Conservation (phyloP, 2,113 vertebrate species). For the Psammodynastes pulverulentus region DNA sequence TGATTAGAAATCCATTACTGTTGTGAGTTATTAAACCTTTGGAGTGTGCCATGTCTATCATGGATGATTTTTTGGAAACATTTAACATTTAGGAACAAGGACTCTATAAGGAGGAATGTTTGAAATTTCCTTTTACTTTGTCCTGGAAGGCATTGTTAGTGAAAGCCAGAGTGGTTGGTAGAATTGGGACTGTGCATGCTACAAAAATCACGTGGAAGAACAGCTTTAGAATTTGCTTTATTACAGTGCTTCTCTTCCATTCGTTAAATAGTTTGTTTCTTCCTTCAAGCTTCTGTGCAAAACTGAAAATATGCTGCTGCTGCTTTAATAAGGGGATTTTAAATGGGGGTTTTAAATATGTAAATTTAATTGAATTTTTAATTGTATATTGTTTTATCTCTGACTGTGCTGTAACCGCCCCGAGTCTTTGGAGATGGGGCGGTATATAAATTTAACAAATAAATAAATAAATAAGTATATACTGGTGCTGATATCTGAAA, state of each 20-base stretch:
- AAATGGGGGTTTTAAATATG: too few species aligned
- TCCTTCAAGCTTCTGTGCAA: background rate
- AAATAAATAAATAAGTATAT: too few species aligned
- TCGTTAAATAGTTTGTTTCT: background rate
- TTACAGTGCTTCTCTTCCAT: background rate
- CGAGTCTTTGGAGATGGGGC: too few species aligned
- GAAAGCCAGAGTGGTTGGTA: background rate
- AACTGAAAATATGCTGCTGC: background rate
- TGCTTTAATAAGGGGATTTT: too few species aligned
- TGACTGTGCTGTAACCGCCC: too few species aligned
- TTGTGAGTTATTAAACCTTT: background rate
- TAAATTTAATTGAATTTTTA: too few species aligned
- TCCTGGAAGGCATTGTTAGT: background rate
- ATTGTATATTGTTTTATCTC: too few species aligned
- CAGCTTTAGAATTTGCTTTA: background rate
- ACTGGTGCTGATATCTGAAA: conserved; percentile 35
- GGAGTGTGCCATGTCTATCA: background rate
- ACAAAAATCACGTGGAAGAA: background rate
- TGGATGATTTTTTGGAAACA: background rate
- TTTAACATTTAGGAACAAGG: background rate
- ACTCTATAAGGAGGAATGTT: background rate
- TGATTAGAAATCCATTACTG: background rate
- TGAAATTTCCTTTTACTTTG: background rate
- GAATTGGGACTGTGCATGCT: background rate
- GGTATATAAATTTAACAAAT: too few species aligned